Evolutionary conservation across 2,113 vertebrate genomes (phyloP).

Genomic region (Tetrao urogallus): DNA sequence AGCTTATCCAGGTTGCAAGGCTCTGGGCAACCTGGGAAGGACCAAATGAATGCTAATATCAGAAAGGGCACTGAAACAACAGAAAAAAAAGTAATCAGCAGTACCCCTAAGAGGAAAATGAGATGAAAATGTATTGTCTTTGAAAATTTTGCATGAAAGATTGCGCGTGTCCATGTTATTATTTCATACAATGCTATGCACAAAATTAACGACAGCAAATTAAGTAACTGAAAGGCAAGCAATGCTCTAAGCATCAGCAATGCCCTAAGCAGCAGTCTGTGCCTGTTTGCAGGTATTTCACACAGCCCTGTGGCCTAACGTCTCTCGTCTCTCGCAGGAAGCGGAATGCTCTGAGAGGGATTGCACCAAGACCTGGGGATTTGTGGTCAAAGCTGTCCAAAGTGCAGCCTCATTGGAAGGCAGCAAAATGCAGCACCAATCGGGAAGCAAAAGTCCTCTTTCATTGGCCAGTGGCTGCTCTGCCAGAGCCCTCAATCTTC

Average conservation of each 20-base stretch:
- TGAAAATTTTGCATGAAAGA: not conserved
- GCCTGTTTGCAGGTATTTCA: not conserved
- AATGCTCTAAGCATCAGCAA: no score
- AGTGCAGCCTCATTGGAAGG: not conserved
- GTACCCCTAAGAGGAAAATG: no score
- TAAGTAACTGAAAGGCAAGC: no score
- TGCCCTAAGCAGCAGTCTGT: not conserved
- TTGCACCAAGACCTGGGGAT: not conserved
- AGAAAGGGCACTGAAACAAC: not conserved
- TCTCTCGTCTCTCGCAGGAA: not conserved
- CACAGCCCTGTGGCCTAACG: constrained; percentile 31
- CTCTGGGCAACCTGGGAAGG: not conserved
- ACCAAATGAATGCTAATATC: not conserved
- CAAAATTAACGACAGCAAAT: no score
- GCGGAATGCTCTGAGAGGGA: not conserved
- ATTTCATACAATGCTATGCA: not conserved
- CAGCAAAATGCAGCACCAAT: not conserved
- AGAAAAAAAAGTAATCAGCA: no score
- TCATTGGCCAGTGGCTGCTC: not conserved
- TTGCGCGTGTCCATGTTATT: no score
- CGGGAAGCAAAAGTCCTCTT: not conserved
- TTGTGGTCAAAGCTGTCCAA: not conserved
- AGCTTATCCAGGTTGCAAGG: not conserved
- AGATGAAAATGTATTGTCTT: no score
- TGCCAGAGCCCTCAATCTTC: not conserved